phyloP scores from a whole-genome alignment of 2,113 vertebrate genomes.

The Cyanistes caeruleus region DNA sequence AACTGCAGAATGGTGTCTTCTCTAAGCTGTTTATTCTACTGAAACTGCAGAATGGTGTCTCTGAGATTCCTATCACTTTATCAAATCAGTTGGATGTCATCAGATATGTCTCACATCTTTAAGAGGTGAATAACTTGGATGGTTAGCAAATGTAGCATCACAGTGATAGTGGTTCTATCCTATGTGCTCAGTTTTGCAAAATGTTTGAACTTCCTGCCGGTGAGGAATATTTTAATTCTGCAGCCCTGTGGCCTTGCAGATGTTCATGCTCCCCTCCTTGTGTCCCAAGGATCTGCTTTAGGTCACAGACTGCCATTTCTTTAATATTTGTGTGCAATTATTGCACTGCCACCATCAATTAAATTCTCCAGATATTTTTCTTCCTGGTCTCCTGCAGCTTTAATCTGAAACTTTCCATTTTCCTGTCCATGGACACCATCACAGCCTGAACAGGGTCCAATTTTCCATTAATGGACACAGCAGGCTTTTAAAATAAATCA shows the following conservation, averaged over 20 bases:
- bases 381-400: constrained; percentile 38
- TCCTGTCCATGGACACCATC: constrained; percentile 37
- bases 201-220: background rate
- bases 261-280: background rate
- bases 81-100: background rate
- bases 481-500: constrained; percentile 49
- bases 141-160: background rate
- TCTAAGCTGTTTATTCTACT: no score
- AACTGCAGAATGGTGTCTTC: background rate
- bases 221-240: background rate
- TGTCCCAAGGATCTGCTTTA: background rate
- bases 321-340: background rate
- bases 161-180: background rate
- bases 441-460: constrained; percentile 11
- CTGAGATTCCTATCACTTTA: background rate
- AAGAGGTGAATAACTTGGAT: background rate
- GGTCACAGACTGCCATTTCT: background rate
- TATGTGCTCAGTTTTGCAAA: background rate
- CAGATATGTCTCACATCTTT: background rate
- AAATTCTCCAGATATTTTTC: constrained; percentile 33
- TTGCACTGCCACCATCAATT: constrained; percentile 17
- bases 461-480: constrained; percentile 45
- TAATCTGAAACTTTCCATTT: constrained; percentile 54
- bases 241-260: background rate
- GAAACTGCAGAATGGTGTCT: no score